phyloP scores from a whole-genome alignment of 2,888 invertebrate species.

The Azorinus chamasolen region DNA sequence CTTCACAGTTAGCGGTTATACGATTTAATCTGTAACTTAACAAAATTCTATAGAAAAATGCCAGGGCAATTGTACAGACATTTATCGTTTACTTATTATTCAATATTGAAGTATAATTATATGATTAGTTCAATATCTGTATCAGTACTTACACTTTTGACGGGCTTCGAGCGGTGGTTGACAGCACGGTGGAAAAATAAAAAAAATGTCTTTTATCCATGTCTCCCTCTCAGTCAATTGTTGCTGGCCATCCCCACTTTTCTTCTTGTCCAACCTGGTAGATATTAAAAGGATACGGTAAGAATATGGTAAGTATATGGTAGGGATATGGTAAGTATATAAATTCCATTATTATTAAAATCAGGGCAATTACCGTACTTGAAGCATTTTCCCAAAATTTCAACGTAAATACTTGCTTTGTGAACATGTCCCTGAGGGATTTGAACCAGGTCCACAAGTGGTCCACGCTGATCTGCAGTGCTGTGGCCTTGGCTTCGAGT shows the following conservation, averaged over 20 bases:
- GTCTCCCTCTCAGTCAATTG: slow-evolving; percentile 32
- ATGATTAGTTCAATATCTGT: slow-evolving; percentile 34
- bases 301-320: slow-evolving; percentile 22
- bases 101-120: slow-evolving; percentile 34
- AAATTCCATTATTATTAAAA: slow-evolving; percentile 35
- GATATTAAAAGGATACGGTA: slow-evolving; percentile 28
- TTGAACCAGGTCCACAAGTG: slow-evolving; percentile 43
- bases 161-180: slow-evolving; percentile 36
- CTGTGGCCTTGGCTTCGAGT: slow-evolving; percentile 42
- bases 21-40: no score
- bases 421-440: no score
- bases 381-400: slow-evolving; percentile 29
- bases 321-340: slow-evolving; percentile 31
- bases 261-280: slow-evolving; percentile 44
- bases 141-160: slow-evolving; percentile 41
- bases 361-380: slow-evolving; percentile 37
- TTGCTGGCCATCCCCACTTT: slow-evolving; percentile 47
- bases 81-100: slow-evolving; percentile 33
- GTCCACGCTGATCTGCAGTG: slow-evolving; percentile 34
- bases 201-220: slow-evolving; percentile 37
- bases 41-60: no score
- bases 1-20: no score
- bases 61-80: slow-evolving; percentile 34
- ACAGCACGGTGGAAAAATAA: slow-evolving; percentile 40
- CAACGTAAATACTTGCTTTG: slow-evolving; percentile 30